Evolutionary conservation across 2,797 vertebrate species (phyloP).

Genomic region (Chiroxiphia lanceolata): DNA sequence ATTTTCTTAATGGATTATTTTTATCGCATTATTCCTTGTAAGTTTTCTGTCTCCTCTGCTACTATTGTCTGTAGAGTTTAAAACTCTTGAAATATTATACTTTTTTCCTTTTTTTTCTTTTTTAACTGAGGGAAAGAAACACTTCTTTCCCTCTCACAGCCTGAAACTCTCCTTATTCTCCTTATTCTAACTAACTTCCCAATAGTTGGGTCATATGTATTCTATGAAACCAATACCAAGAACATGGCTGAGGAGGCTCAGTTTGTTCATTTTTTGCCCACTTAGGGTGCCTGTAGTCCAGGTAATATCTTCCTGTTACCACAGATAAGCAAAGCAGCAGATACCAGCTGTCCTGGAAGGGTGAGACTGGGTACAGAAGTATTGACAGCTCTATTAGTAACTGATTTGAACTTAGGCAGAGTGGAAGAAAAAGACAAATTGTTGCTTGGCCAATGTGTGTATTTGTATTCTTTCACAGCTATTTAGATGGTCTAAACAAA

Average conservation of each 20-base stretch:
- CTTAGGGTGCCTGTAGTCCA: neutral
- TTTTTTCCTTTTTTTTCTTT: neutral
- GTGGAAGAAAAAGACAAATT: neutral
- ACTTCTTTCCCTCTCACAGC: neutral
- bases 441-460: neutral
- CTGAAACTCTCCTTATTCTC: neutral
- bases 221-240: neutral
- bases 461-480: neutral
- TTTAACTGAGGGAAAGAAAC: neutral
- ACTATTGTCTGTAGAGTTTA: neutral
- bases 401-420: neutral
- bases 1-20: neutral
- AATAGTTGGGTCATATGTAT: fast-evolving
- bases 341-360: neutral
- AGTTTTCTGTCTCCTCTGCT: neutral
- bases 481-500: neutral
- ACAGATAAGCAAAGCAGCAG: neutral
- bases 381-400: neutral
- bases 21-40: neutral
- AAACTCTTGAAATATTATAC: neutral
- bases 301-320: neutral
- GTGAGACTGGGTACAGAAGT: neutral
- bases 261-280: neutral
- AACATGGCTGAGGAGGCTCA: neutral
- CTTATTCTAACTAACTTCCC: neutral